Conservation (phyloP, 2,113 vertebrate species). For the Budorcas taxicolor region DNA sequence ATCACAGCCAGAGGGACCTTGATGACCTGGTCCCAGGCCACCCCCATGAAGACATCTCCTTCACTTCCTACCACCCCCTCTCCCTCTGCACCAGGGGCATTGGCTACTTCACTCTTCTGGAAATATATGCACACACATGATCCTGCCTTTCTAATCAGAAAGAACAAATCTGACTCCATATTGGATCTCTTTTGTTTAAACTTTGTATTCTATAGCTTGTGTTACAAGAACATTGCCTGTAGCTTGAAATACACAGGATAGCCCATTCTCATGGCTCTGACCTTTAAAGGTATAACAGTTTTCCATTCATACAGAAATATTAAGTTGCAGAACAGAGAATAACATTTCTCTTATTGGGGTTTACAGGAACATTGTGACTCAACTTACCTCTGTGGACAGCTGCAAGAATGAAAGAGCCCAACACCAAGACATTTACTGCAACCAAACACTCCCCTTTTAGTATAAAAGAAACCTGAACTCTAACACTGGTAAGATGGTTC, state of each 20-base stretch:
- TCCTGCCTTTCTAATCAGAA: background rate
- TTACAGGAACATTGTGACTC: background rate
- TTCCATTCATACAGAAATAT: background rate
- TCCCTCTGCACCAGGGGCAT: background rate
- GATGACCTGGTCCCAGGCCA: accelerated
- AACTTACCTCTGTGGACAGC: background rate
- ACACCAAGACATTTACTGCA: background rate
- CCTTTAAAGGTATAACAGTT: background rate
- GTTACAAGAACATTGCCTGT: background rate
- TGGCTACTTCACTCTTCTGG: accelerated
- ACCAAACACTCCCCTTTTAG: background rate
- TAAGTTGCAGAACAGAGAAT: background rate
- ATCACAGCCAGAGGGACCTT: background rate
- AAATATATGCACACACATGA: background rate
- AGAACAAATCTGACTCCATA: background rate
- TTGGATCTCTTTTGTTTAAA: background rate
- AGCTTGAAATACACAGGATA: background rate
- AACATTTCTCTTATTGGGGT: background rate
- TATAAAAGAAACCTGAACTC: background rate
- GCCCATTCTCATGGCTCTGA: background rate
- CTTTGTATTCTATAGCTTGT: background rate
- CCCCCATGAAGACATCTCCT: background rate
- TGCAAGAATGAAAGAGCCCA: background rate
- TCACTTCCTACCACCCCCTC: accelerated
- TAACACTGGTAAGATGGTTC: background rate